phyloP scores from a whole-genome alignment of 2,888 invertebrate genomes.

The Caenorhabditis drosophilae region DNA sequence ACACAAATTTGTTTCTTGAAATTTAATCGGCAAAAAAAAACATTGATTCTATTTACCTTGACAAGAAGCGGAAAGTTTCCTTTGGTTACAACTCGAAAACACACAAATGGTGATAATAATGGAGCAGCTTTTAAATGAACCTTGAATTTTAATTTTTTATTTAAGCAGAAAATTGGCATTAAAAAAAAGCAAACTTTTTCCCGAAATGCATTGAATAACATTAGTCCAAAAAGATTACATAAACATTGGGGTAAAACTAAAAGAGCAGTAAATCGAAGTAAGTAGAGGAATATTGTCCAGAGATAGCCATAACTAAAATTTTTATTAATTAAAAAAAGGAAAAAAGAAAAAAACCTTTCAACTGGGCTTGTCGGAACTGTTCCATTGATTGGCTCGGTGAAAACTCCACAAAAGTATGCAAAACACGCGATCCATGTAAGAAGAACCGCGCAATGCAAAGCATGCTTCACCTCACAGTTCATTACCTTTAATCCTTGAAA shows the following conservation, averaged over 20 bases:
- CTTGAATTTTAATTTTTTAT: conserved; percentile 19
- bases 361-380: conserved; percentile 42
- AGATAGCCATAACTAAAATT: conserved; percentile 64
- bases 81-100: conserved; percentile 89
- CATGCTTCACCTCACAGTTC: conserved; percentile 64
- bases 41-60: conserved; percentile 73
- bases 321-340: background rate
- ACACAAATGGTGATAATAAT: conserved; percentile 88
- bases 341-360: conserved; percentile 26
- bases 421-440: conserved; percentile 63
- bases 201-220: conserved; percentile 90
- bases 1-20: no score
- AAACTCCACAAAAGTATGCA: conserved; percentile 62
- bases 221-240: conserved; percentile 72
- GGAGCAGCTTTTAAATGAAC: conserved; percentile 80
- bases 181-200: conserved; percentile 33
- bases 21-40: no score
- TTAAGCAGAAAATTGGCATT: background rate
- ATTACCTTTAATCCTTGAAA: conserved; percentile 30
- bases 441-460: conserved; percentile 61
- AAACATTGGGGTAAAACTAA: conserved; percentile 69
- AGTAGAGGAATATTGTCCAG: conserved; percentile 61
- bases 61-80: conserved; percentile 92
- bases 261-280: conserved; percentile 63
- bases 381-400: conserved; percentile 46